phyloP scores from a whole-genome alignment of 2,113 vertebrate genomes.

The Bucco capensis region DNA sequence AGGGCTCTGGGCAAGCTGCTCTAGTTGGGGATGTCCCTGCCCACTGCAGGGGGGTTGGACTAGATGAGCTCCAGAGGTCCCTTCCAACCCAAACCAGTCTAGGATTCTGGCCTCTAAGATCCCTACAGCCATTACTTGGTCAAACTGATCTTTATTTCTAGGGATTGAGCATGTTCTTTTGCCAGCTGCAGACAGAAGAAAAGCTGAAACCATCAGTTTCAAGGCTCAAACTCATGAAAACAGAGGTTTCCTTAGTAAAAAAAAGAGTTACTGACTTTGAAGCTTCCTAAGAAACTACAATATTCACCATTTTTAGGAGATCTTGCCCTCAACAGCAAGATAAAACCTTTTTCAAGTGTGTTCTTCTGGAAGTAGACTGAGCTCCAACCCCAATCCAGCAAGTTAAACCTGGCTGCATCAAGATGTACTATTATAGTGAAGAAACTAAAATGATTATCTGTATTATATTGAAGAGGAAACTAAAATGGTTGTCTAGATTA shows the following conservation, averaged over 20 bases:
- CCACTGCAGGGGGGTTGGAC: no score
- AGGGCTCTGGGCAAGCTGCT: no score
- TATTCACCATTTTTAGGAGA: not conserved
- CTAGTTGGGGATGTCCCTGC: no score
- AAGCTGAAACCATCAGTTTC: not conserved
- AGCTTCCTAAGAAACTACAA: not conserved
- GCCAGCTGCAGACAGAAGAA: not conserved
- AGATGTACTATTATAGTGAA: not conserved
- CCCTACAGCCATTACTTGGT: not conserved
- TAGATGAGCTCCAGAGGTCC: no score
- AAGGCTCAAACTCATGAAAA: not conserved
- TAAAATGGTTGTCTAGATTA: no score
- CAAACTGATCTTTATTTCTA: constrained; percentile 4
- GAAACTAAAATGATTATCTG: no score
- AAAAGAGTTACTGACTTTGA: not conserved
- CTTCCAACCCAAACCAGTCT: no score
- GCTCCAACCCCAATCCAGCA: not conserved
- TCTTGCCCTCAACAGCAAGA: not conserved
- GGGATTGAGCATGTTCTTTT: not conserved
- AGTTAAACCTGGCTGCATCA: not conserved
- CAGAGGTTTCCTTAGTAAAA: not conserved
- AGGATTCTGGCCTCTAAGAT: not conserved
- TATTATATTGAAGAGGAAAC: no score
- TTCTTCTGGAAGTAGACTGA: not conserved
- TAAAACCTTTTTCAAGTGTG: not conserved